Base-by-base conservation (phyloP, 2,113 vertebrate species). In the Eubucco bourcierii region DNA sequence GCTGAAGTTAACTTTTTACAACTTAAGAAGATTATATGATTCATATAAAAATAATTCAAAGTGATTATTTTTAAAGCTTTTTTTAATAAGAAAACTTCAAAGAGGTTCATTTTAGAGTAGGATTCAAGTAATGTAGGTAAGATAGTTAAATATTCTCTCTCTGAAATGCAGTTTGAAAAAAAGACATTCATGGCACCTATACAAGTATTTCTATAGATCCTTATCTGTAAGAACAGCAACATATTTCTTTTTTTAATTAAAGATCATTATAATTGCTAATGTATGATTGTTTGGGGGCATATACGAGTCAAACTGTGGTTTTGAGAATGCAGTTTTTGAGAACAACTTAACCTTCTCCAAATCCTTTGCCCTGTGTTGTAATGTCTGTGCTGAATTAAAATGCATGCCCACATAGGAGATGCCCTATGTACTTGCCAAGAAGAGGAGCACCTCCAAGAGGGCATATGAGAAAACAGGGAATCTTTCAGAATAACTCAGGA, bases 211-310 rank as follows among this genome's bases (percentile, higher is more conserved):
- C 88, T 94, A 44, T 78, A 95, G 95, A 96, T 96, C n/a, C 65
- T 95, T 96, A 96, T 96, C 95, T 94, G 73, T 80, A 74, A 90
- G 58, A 94, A 87, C 67, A 95, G 87, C 81, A 95, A 67, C 91
- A 66, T 90, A 90, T 25, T 96, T 95, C 55, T 95, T 92, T 90
- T 81, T 95, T 95, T 96, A 96, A 95, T 95, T 96, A 95, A 94
- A 88, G 76, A 95, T 96, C 94, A 94, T 96, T 95, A 90, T 95
- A 95, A 94, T 96, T 96, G 91, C 91, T 96, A 95, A 95, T 93
- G 90, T 80, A 9, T 78, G 84, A 55, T 90, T 92, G 85, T 96
- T 95, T 94, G 87, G 94, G 94, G 94, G 91, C 93, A 95, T 93
- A 58, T 46, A 46, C 95, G 96, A 95, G 91, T 96, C 94, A 91